Evolutionary conservation across 2,797 vertebrate species (phyloP).

Genomic region (Arvicola amphibius): DNA sequence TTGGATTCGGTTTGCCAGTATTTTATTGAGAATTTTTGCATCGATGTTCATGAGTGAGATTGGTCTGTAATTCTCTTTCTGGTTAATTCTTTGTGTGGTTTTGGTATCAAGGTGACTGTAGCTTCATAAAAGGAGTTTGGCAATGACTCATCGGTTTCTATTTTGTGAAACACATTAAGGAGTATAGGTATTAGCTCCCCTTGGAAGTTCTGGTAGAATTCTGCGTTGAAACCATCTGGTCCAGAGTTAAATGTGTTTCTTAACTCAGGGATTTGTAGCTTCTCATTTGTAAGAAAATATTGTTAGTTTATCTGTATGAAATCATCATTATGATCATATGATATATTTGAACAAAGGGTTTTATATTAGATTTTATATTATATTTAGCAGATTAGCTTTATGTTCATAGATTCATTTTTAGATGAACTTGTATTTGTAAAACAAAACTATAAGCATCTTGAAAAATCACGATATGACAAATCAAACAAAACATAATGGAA

Average conservation of each 20-base stretch:
- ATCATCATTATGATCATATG: background rate
- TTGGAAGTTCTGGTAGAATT: no score
- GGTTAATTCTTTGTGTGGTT: no score
- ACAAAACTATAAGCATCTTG: background rate
- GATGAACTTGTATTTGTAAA: background rate
- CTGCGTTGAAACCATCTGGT: no score
- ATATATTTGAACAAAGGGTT: background rate
- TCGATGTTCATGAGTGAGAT: no score
- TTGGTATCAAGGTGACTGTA: no score
- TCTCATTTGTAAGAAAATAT: background rate
- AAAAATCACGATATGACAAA: background rate
- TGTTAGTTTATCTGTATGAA: background rate
- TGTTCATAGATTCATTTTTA: background rate
- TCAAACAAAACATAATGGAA: background rate
- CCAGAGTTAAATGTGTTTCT: conserved; percentile 19
- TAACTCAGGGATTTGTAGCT: background rate
- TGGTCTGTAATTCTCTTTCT: no score
- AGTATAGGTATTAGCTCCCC: no score
- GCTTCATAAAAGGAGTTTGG: no score
- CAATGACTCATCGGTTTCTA: no score
- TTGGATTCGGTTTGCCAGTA: no score
- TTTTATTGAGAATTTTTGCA: no score
- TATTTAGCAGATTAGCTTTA: background rate
- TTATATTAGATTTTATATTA: background rate
- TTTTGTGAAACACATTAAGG: no score